Conservation (phyloP, 1,140 invertebrate genomes). For the Bombus breviceps region DNA sequence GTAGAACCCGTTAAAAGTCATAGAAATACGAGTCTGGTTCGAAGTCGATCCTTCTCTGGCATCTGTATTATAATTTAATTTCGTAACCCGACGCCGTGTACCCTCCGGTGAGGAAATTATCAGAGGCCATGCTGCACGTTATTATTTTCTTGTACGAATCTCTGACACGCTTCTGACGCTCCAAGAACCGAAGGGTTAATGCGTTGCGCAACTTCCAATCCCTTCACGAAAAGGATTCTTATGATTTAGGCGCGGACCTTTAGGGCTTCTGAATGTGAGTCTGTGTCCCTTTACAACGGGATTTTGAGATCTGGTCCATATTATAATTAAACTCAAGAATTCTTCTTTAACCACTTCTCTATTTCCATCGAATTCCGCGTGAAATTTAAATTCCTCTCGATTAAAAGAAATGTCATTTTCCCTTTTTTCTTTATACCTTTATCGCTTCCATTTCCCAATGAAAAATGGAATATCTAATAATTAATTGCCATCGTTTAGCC, state of each 20-base stretch:
- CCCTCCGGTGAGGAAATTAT: constrained; percentile 63
- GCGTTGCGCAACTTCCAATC: constrained; percentile 4
- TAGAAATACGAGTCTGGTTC: constrained; percentile 29
- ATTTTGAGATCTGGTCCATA: too few species aligned
- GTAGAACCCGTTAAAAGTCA: constrained; percentile 50
- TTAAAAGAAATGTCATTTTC: not conserved
- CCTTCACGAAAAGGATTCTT: not conserved
- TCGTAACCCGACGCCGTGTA: constrained; percentile 73
- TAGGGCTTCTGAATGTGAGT: not conserved
- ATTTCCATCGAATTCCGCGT: not conserved
- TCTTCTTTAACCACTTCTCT: not conserved
- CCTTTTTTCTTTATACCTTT: accelerated
- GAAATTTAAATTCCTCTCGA: not conserved
- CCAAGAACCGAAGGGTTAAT: not conserved
- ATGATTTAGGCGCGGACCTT: not conserved
- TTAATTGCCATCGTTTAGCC: not conserved
- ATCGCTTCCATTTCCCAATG: not conserved
- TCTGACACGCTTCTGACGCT: constrained; percentile 20
- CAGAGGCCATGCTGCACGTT: constrained; percentile 43
- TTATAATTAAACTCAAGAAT: not conserved
- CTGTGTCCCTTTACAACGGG: not conserved
- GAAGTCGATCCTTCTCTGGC: constrained; percentile 33
- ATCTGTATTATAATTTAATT: constrained; percentile 78
- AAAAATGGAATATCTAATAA: not conserved
- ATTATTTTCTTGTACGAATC: constrained; percentile 51